Conservation (phyloP, 2,888 invertebrate genomes). For the Eristalis pertinax region DNA sequence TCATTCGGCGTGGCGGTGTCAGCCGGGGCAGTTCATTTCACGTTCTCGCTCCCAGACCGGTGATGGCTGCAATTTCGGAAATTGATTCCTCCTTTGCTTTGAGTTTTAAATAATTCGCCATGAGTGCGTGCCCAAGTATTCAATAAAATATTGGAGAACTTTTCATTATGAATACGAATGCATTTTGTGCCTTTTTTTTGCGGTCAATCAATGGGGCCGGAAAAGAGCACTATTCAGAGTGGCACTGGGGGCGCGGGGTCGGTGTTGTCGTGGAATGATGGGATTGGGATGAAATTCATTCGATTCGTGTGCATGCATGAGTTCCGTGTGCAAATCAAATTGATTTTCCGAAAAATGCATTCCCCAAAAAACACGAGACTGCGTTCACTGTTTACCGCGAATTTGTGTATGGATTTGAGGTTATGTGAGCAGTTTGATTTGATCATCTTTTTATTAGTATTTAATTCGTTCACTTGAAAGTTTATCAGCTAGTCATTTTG, state of each 20-base stretch:
- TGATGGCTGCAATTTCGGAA: conserved; percentile 58
- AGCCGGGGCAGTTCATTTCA: not conserved
- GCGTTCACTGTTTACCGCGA: not conserved
- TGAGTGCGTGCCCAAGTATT: conserved; percentile 25
- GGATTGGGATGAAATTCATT: conserved; percentile 31
- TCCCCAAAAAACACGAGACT: not conserved
- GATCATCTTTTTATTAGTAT: not conserved
- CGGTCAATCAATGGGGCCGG: conserved; percentile 59
- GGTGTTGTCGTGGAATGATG: not conserved
- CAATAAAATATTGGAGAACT: conserved; percentile 44
- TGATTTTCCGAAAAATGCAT: not conserved
- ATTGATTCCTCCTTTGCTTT: conserved; percentile 55
- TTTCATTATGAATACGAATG: conserved; percentile 51
- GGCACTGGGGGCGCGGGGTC: too few species aligned
- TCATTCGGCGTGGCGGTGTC: conserved; percentile 12
- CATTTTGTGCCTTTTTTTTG: conserved; percentile 37
- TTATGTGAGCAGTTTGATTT: not conserved
- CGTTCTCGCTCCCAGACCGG: conserved; percentile 18
- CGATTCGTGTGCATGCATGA: conserved; percentile 56
- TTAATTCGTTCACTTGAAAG: not conserved
- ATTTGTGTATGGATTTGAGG: not conserved
- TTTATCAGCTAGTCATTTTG: too few species aligned
- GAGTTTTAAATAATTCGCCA: conserved; percentile 51
- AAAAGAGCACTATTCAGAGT: not conserved
- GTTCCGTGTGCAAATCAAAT: conserved; percentile 37